These are phyloP conservation scores for Sitta europaea DNA, from an alignment of 2,113 vertebrate genomes.

Conservation along the genomic window DNA sequence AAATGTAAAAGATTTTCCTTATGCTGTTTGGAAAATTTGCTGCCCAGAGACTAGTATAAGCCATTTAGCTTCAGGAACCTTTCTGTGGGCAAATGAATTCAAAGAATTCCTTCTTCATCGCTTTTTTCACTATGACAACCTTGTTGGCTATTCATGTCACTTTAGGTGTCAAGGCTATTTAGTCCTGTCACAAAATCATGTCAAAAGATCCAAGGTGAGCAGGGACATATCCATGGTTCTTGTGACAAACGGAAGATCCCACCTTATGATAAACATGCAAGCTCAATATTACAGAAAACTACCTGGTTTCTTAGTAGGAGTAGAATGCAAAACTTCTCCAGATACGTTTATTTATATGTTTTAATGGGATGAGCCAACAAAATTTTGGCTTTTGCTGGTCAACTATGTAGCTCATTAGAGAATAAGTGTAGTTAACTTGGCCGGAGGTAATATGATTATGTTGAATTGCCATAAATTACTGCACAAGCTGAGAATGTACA, in stretches of 20 bases:
- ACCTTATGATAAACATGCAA: not conserved
- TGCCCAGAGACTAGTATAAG: not conserved
- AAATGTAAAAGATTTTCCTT: not conserved
- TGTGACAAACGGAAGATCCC: not conserved
- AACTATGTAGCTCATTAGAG: not conserved
- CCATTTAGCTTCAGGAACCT: not conserved
- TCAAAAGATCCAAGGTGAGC: not conserved
- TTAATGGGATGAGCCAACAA: not conserved
- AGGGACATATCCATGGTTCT: not conserved
- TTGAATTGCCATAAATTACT: not conserved
- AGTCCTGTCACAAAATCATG: not conserved
- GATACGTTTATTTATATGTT: not conserved
- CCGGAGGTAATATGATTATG: not conserved
- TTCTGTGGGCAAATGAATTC: not conserved
- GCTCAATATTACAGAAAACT: not conserved
- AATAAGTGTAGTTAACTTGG: not conserved
- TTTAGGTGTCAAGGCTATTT: not conserved
- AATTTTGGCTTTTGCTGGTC: not conserved
- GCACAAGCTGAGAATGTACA: not conserved
- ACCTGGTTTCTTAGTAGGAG: not conserved
- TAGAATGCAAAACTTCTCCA: not conserved
- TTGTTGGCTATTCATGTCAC: not conserved
- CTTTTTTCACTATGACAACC: rapidly evolving
- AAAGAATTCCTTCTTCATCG: not conserved
- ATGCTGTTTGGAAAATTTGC: not conserved